Percentiles rank a stretch among this genome's conserved stretches.
Conservation (phyloP, 2,797 vertebrate species). For the Gymnoscopelus braueri region DNA sequence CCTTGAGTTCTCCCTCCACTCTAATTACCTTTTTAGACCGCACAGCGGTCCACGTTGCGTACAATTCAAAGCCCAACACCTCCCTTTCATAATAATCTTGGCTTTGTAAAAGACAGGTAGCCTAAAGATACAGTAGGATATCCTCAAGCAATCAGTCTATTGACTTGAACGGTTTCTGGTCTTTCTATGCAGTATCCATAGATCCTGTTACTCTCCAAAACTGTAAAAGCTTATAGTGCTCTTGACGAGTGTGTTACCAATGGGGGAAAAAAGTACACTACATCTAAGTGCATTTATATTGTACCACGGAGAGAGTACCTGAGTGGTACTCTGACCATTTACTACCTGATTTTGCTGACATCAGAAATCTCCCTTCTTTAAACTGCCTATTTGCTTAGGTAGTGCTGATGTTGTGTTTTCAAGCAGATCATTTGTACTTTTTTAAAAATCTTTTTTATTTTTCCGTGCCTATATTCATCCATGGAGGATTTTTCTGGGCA, state of each 20-base stretch:
- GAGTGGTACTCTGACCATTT: constrained; percentile 35
- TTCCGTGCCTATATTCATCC: constrained; percentile 40
- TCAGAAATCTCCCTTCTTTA: constrained; percentile 52
- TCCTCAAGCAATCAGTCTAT: too few species aligned
- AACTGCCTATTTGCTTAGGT: constrained; percentile 59
- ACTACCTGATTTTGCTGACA: constrained; percentile 55
- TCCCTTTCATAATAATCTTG: too few species aligned
- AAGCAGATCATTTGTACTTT: constrained; percentile 6
- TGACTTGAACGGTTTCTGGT: neutral
- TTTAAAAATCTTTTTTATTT: constrained; percentile 36
- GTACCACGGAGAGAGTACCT: constrained; percentile 19
- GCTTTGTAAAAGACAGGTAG: too few species aligned
- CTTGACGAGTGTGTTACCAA: neutral
- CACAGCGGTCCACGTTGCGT: too few species aligned
- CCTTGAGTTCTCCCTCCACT: too few species aligned
- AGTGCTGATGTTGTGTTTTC: constrained; percentile 56
- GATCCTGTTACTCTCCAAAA: constrained; percentile 1
- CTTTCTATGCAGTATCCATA: neutral
- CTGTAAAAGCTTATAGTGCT: constrained; percentile 10
- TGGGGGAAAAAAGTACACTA: constrained; percentile 19
- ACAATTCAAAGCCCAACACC: too few species aligned
- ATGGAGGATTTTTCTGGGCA: constrained; percentile 25
- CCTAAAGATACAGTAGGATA: too few species aligned
- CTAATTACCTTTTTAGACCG: too few species aligned
- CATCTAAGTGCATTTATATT: constrained; percentile 16